A percentile compares a stretch with the other conserved stretches of the same genome.
Conservation (phyloP, 2,797 vertebrate species). For the Spea hammondii region DNA sequence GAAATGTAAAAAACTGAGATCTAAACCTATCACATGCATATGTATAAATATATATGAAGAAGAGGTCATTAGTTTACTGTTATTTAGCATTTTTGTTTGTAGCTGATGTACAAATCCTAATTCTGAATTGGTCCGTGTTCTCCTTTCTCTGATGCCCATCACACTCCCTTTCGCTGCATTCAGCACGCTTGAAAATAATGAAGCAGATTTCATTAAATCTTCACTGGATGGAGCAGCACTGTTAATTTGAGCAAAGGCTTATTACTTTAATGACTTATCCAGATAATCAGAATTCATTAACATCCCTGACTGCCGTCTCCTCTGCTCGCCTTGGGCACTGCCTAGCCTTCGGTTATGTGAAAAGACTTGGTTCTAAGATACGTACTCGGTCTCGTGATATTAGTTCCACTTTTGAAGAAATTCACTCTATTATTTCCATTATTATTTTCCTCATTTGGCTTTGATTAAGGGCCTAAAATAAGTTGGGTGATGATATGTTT, state of each 20-base stretch:
- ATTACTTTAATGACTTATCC: slow-evolving; percentile 98
- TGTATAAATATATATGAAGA: not conserved
- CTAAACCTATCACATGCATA: too few species aligned
- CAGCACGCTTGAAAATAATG: slow-evolving; percentile 68
- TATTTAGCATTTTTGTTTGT: slow-evolving; percentile 13
- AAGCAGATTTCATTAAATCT: slow-evolving; percentile 72
- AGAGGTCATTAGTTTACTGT: not conserved
- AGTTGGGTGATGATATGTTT: slow-evolving; percentile 45
- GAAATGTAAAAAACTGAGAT: too few species aligned
- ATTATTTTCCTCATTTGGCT: slow-evolving; percentile 41
- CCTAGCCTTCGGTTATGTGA: slow-evolving; percentile 34
- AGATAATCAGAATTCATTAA: slow-evolving; percentile 97
- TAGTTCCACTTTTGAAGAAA: slow-evolving; percentile 48
- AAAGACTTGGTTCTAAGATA: slow-evolving; percentile 32
- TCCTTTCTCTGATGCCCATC: slow-evolving; percentile 8
- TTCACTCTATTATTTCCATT: slow-evolving; percentile 44
- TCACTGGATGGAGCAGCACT: slow-evolving; percentile 65
- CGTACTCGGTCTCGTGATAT: slow-evolving; percentile 38
- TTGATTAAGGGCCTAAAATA: slow-evolving; percentile 43
- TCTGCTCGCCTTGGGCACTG: slow-evolving; percentile 79
- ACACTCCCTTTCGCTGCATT: slow-evolving; percentile 26
- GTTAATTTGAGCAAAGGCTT: slow-evolving; percentile 94
- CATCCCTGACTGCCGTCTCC: slow-evolving; percentile 81
- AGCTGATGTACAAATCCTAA: slow-evolving; percentile 17
- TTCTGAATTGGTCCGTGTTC: not conserved